phyloP scores from a whole-genome alignment of 1,140 invertebrate species.

The Zeugodacus cucurbitae region DNA sequence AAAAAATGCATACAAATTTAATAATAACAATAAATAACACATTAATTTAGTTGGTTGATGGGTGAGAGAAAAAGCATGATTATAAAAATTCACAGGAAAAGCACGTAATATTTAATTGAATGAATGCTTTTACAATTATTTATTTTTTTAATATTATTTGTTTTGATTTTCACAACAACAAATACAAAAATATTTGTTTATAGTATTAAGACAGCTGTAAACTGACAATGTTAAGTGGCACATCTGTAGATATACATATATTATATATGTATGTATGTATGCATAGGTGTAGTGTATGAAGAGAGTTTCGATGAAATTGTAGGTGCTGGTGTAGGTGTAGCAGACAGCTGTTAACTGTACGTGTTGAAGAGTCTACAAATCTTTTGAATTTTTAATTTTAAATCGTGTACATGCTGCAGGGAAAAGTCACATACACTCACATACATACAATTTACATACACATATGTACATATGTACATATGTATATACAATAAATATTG shows the following conservation, averaged over 20 bases:
- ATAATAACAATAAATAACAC: background rate
- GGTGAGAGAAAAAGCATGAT: background rate
- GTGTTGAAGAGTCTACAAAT: background rate
- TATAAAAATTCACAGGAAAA: conserved; percentile 4
- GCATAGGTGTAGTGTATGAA: background rate
- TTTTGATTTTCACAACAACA: background rate
- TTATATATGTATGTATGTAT: background rate
- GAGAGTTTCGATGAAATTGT: background rate
- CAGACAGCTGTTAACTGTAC: background rate
- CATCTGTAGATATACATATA: background rate
- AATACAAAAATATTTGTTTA: background rate
- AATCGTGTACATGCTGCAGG: background rate
- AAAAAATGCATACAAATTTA: background rate
- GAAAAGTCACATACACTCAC: background rate
- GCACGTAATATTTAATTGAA: conserved; percentile 22
- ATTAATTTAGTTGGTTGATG: background rate
- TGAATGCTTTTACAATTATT: background rate
- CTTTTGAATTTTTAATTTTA: background rate
- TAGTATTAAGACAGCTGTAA: background rate
- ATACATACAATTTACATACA: too few species aligned
- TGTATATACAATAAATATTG: background rate
- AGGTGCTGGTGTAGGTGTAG: background rate
- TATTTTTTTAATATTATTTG: background rate
- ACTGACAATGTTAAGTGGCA: background rate
- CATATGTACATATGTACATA: too few species aligned